These are phyloP conservation scores for Lacerta agilis DNA, from an alignment of 2,797 vertebrate genomes.

Conservation along the genomic window DNA sequence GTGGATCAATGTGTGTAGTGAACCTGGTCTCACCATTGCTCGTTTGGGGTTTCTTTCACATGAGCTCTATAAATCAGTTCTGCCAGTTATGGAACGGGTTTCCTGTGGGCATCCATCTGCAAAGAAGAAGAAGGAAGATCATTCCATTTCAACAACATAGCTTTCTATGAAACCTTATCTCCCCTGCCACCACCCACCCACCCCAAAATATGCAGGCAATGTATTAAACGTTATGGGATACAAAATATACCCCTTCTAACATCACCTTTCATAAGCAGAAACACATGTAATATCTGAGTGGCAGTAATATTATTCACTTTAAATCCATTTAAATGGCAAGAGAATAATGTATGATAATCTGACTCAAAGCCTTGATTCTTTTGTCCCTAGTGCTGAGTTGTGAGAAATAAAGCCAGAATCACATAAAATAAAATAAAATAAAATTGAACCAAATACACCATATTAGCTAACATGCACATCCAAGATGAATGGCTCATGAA, in stretches of 20 bases:
- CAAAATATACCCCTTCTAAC: background rate
- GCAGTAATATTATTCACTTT: background rate
- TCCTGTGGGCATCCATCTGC: background rate
- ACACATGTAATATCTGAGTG: background rate
- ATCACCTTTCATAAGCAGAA: background rate
- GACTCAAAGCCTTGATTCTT: constrained; percentile 11
- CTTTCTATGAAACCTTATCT: background rate
- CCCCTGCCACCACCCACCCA: no score
- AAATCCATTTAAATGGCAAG: constrained; percentile 11
- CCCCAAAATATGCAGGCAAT: background rate
- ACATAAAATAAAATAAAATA: background rate
- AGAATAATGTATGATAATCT: background rate
- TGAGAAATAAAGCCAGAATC: background rate
- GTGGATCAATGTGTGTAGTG: background rate
- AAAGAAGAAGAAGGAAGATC: background rate
- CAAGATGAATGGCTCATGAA: constrained; percentile 16
- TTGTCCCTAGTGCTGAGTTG: background rate
- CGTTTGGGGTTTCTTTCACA: background rate
- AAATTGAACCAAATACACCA: background rate
- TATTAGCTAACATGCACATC: background rate
- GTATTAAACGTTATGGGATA: background rate
- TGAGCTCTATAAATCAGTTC: background rate
- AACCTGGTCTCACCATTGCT: background rate
- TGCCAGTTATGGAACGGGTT: background rate
- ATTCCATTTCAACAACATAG: background rate